Evolutionary conservation across 2,797 vertebrate species (phyloP).

Genomic region (Dromococcyx pavoninus): DNA sequence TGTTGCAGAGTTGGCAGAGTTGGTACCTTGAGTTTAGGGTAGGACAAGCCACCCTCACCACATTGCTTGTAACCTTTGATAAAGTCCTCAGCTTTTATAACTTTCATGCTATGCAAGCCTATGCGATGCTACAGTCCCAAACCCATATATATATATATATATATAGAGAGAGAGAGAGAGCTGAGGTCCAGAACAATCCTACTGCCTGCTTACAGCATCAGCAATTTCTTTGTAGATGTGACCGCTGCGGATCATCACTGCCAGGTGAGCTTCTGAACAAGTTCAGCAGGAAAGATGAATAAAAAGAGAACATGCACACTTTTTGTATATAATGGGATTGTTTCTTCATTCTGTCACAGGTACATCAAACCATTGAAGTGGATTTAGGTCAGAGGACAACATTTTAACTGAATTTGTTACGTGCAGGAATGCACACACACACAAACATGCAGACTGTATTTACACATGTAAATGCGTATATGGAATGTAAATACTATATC

Average conservation of each 20-base stretch:
- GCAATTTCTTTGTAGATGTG: background rate
- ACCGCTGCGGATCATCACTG: background rate
- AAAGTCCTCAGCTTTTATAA: background rate
- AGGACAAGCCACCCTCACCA: background rate
- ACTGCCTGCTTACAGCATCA: background rate
- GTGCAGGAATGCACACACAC: background rate
- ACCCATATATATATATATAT: background rate
- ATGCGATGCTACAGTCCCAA: fast-evolving
- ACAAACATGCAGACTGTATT: background rate
- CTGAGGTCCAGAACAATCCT: background rate
- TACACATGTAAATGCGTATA: background rate
- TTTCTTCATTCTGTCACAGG: background rate
- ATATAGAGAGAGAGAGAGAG: too few relatives aligned
- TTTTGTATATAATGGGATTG: background rate
- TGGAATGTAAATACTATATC: background rate
- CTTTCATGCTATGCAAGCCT: background rate
- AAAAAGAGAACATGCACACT: background rate
- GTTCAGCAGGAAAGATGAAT: background rate
- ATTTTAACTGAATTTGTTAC: background rate
- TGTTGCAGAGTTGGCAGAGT: background rate
- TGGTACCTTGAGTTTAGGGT: fast-evolving
- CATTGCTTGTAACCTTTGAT: background rate
- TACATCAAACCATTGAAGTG: background rate
- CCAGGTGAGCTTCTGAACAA: background rate
- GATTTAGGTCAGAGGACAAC: background rate